These are phyloP conservation scores for Poliocrania exsul DNA, from an alignment of 2,797 vertebrate genomes.

Conservation along the genomic window DNA sequence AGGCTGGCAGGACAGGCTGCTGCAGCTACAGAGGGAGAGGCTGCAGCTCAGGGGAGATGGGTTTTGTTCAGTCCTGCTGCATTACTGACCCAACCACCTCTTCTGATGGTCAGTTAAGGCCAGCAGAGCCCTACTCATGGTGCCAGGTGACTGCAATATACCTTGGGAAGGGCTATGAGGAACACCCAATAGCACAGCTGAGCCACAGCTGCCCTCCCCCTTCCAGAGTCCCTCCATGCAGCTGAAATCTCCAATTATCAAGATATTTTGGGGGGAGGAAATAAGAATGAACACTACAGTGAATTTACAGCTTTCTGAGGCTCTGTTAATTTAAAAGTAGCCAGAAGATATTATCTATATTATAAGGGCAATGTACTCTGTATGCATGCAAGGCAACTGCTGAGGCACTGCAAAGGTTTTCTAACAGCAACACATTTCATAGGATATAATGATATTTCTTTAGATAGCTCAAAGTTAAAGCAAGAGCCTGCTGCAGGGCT, in stretches of 20 bases:
- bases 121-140: neutral
- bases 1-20: neutral
- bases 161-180: neutral
- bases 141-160: rapidly evolving
- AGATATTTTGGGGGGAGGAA: neutral
- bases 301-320: neutral
- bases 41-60: neutral
- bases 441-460: neutral
- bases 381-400: neutral
- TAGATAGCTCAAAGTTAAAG: slow-evolving; percentile 6
- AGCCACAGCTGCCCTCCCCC: neutral
- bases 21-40: neutral
- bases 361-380: neutral
- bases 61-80: neutral
- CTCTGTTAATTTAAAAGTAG: neutral
- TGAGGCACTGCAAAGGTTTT: neutral
- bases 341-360: neutral
- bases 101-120: rapidly evolving
- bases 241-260: neutral
- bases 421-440: neutral
- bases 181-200: neutral
- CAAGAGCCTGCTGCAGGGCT: neutral
- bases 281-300: neutral
- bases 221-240: neutral
- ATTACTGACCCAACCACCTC: neutral